Base-by-base conservation (phyloP, 2,113 vertebrate species). In the Myotis davidii region DNA sequence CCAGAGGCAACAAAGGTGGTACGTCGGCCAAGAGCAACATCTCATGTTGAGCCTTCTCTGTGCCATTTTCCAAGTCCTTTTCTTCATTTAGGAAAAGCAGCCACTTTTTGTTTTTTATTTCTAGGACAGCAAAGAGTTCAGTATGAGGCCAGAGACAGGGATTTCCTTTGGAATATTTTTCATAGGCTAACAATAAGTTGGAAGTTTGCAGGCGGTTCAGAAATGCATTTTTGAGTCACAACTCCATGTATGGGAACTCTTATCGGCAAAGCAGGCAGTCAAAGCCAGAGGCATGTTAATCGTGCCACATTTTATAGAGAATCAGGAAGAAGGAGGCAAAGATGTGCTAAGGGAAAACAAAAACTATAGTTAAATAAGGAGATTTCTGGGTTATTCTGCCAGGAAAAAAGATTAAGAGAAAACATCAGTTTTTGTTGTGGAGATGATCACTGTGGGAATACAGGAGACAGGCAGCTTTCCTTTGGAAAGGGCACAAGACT, bases 401-500 rank as follows among this genome's bases (percentile, higher is more conserved):
- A 69, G 67, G 21, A 27, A 34, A 78, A 76, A 92, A 23, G 39
- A 74, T 88, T 76, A 96, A 83, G 56, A 90, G 34, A 21, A 81
- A 88, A 79, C 37, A 18, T 61, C 20, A 59, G 77, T 96, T 96
- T 96, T 91, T 91, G 96, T 94, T 73, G 50, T 23, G 59, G 90
- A 87, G 70, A 32, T 32, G 74, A 59, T 73, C 69, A 90, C 96
- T 96, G 97, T 98, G 98, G 64, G 87, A 59, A 95, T 74, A 39
- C 85, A 91, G 95, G 91, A 50, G 5, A 0, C 23, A 12, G 7
- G 0, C 21, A 4, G 7, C 61, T 85, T 9, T 17, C 91, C 94
- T 97, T 97, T 87, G 97, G 97, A 96, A 73, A 92, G 20, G 95
- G 97, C 73, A 97, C 97, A 34, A 82, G 90, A 73, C 93, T 98